These are phyloP conservation scores for Drosophila buzzatii DNA, from an alignment of 2,888 invertebrate species.

Conservation along the genomic window DNA sequence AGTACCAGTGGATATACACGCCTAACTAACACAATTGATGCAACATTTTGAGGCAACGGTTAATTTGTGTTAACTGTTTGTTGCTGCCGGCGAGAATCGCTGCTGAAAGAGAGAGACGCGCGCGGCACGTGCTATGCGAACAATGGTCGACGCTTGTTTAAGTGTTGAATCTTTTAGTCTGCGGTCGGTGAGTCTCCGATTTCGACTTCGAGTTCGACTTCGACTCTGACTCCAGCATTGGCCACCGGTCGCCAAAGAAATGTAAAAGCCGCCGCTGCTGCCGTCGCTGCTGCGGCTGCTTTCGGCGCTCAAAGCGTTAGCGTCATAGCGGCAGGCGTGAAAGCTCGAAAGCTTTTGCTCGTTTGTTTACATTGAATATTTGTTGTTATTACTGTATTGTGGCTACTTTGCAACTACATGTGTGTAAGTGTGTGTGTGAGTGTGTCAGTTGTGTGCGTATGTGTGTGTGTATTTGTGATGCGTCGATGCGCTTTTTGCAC, in stretches of 20 bases:
- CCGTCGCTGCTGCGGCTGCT: not conserved
- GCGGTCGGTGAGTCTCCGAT: constrained; percentile 35
- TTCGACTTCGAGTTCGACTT: constrained; percentile 17
- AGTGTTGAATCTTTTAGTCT: constrained; percentile 54
- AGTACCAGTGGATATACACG: constrained; percentile 2
- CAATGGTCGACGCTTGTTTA: constrained; percentile 84
- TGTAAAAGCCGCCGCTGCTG: constrained; percentile 56
- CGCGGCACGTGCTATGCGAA: constrained; percentile 83
- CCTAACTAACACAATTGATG: constrained; percentile 28
- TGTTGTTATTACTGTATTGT: constrained; percentile 12
- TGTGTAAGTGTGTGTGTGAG: constrained; percentile 15
- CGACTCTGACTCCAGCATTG: constrained; percentile 27
- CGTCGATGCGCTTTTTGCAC: constrained; percentile 71
- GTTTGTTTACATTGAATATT: constrained; percentile 36
- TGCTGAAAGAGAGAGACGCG: constrained; percentile 33
- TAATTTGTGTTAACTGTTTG: constrained; percentile 26
- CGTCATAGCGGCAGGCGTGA: constrained; percentile 39
- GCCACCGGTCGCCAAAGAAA: constrained; percentile 70
- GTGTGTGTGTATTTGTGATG: constrained; percentile 26
- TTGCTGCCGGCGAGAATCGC: constrained; percentile 20
- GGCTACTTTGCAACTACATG: constrained; percentile 8
- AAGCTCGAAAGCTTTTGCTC: constrained; percentile 58
- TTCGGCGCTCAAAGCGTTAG: constrained; percentile 33
- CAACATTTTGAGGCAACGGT: constrained; percentile 40
- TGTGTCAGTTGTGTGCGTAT: constrained; percentile 5